Conservation (phyloP, 2,113 vertebrate species). For the Ceyx margarethae region DNA sequence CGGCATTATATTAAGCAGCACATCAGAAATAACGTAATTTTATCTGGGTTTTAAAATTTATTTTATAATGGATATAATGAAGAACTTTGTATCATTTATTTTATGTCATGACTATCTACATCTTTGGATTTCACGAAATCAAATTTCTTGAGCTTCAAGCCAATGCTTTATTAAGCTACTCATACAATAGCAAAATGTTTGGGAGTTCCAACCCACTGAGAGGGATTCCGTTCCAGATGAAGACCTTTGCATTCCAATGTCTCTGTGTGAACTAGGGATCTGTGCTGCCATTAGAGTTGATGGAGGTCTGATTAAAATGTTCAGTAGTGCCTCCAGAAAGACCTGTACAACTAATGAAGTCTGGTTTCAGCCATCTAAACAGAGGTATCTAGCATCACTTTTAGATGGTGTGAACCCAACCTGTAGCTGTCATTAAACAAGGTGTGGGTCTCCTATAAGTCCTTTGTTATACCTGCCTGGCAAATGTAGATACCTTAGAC, state of each 20-base stretch:
- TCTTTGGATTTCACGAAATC: background rate
- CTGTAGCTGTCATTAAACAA: background rate
- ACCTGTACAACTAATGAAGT: background rate
- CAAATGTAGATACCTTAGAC: background rate
- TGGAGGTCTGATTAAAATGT: background rate
- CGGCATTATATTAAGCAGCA: background rate
- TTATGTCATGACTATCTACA: background rate
- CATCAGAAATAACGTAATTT: background rate
- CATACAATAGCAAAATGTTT: background rate
- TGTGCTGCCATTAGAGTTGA: rapidly evolving
- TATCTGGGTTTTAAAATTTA: background rate
- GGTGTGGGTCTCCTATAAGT: background rate
- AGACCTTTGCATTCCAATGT: background rate
- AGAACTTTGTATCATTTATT: background rate
- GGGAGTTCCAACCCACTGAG: background rate
- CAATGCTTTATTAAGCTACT: background rate
- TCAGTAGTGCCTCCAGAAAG: background rate
- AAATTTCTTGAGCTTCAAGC: background rate
- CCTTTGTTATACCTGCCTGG: background rate
- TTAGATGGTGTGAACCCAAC: background rate
- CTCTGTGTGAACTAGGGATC: background rate
- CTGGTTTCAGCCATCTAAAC: background rate
- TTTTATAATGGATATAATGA: background rate
- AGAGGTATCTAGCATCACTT: background rate
- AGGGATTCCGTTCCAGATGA: background rate